Conservation (phyloP, 2,113 vertebrate species). For the Oncorhynchus masou region DNA sequence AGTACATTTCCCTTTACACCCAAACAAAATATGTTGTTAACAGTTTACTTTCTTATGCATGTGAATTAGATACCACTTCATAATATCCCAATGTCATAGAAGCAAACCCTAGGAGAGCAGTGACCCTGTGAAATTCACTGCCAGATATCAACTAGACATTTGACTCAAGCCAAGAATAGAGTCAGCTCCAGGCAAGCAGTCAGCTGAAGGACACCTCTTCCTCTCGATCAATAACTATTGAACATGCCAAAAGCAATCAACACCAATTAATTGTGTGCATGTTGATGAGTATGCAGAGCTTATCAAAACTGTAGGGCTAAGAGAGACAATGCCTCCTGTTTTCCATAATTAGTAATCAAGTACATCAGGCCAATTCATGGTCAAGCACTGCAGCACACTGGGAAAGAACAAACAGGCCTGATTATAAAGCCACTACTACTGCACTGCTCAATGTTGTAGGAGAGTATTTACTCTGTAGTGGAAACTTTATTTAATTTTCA, state of each 20-base stretch:
- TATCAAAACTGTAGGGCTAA: slow-evolving; percentile 5
- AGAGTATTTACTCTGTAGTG: neutral
- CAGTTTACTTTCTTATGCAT: too few species aligned
- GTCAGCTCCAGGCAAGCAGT: neutral
- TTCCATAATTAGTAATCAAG: neutral
- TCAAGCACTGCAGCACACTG: neutral
- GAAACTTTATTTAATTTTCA: neutral
- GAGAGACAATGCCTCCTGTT: slow-evolving; percentile 2
- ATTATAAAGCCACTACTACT: neutral
- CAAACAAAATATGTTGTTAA: neutral
- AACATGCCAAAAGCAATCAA: slow-evolving; percentile 8
- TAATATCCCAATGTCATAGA: neutral
- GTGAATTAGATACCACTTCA: too few species aligned
- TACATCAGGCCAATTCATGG: slow-evolving; percentile 6
- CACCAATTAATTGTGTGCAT: slow-evolving; percentile 6
- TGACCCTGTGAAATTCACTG: neutral
- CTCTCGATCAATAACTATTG: slow-evolving; percentile 1
- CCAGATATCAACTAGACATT: slow-evolving; percentile 4
- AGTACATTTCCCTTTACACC: neutral
- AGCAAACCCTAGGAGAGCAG: neutral
- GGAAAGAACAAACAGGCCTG: neutral
- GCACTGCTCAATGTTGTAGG: neutral
- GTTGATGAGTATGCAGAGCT: slow-evolving; percentile 5
- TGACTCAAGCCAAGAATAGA: neutral
- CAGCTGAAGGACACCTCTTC: neutral